Base-by-base conservation (phyloP, 2,888 invertebrate species). In the Epirrita christyi region DNA sequence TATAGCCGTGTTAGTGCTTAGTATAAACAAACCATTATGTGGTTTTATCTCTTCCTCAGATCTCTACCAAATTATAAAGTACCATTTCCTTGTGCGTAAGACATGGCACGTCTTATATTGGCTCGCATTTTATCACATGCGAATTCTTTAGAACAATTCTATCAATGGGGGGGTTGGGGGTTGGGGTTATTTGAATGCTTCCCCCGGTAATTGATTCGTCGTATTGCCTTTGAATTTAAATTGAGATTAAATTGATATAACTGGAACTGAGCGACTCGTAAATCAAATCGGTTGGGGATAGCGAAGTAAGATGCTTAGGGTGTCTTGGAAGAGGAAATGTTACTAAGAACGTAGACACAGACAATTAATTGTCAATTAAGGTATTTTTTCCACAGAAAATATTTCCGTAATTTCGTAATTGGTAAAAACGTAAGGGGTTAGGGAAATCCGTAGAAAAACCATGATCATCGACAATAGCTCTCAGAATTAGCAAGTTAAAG, bases 141-240 rank as follows among this genome's bases (percentile, higher is more conserved):
- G 86, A 85, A 90, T 90, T 90, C 88, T 86, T 83, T 81, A 82
- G 81, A 85, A 90, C 89, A 87, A 85, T 88, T 89, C 88, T 86
- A 88, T 86, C 88, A 83, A 61, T 64, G 59, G 66, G 79, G 65
- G 73, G 73, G 78, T n/a, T 21, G 21, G 21, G 21, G 21, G 21
- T 43, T 41, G 79, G 81, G 74, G 81, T 75, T 78, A 90, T 89
- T 89, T 88, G 88, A 88, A 55, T 55, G 49, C 49, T 49, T 48
- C 51, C 55, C 91, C 91, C 51, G 47, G 59, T 55, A 55, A 59
- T 59, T 59, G 59, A 59, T 55, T 51, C 55, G 54, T 51, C 50
- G 53, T 46, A 53, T 55, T 48, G 54, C 62, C 64, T 55, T 55
- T 57, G 65, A 59, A 56, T 60, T 66, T 59, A 51, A 55, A 59